Evolutionary conservation across 1,140 invertebrate genomes (phyloP).

Genomic region (Aricia agestis): DNA sequence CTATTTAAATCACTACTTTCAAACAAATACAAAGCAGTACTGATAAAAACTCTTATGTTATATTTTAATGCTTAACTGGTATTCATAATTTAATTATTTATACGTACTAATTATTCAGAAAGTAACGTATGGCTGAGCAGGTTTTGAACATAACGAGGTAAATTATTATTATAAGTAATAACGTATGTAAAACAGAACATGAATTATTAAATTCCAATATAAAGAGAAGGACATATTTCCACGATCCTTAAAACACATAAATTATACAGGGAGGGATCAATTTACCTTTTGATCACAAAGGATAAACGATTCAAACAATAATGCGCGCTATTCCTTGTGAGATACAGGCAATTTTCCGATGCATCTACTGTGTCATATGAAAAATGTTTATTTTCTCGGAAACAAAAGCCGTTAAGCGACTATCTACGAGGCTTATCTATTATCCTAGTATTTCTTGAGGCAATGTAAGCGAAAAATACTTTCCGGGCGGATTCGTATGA

Average conservation of each 20-base stretch:
- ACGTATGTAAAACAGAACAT: background rate
- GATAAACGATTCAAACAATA: slow-evolving; percentile 41
- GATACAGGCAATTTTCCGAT: slow-evolving; percentile 54
- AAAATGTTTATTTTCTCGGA: slow-evolving; percentile 58
- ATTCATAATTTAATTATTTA: no score
- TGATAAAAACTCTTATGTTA: no score
- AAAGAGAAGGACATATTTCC: slow-evolving; percentile 13
- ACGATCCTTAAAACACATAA: slow-evolving; percentile 40
- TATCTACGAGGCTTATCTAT: slow-evolving; percentile 54
- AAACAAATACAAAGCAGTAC: no score
- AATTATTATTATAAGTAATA: background rate
- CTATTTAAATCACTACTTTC: no score
- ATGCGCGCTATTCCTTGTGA: slow-evolving; percentile 39
- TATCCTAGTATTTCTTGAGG: slow-evolving; percentile 54
- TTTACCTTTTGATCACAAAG: slow-evolving; percentile 34
- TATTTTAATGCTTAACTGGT: no score
- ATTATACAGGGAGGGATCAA: slow-evolving; percentile 48
- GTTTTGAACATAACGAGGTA: background rate
- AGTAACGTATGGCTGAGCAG: background rate
- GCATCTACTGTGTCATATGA: slow-evolving; percentile 37
- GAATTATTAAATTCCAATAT: slow-evolving; percentile 11
- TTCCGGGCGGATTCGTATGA: slow-evolving; percentile 35
- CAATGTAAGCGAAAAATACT: slow-evolving; percentile 66
- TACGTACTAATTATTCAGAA: background rate
- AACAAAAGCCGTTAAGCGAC: slow-evolving; percentile 58